Evolutionary conservation across 2,113 vertebrate genomes (phyloP).

Genomic region (cat (Felis catus)): DNA sequence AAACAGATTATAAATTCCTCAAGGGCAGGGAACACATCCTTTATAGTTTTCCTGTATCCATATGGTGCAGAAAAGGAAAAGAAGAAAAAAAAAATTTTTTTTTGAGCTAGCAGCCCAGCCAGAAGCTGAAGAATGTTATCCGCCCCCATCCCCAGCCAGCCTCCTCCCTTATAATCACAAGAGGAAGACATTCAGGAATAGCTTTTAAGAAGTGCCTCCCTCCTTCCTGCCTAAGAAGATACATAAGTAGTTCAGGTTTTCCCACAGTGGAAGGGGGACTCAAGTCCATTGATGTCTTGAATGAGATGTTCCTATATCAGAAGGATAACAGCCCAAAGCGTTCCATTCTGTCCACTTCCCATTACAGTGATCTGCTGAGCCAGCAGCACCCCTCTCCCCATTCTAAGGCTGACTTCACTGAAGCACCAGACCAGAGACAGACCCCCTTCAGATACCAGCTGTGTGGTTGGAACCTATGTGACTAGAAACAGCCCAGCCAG

Average conservation of each 20-base stretch:
- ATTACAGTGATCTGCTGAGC: background rate
- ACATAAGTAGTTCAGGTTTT: slow-evolving; percentile 19
- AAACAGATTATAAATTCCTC: slow-evolving; percentile 72
- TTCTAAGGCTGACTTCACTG: background rate
- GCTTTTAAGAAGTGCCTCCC: slow-evolving; percentile 41
- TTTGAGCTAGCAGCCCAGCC: slow-evolving; percentile 50
- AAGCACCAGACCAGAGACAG: background rate
- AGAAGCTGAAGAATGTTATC: slow-evolving; percentile 56
- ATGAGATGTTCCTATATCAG: background rate
- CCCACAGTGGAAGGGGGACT: background rate
- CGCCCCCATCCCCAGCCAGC: slow-evolving; percentile 11
- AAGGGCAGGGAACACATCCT: slow-evolving; percentile 71
- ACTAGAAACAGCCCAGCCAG: background rate
- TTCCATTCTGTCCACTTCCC: background rate
- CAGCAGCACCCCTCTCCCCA: background rate
- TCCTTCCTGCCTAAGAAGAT: slow-evolving; percentile 33
- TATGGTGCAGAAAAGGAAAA: slow-evolving; percentile 8
- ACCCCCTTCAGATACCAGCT: background rate
- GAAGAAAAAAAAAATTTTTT: background rate
- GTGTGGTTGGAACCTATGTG: background rate
- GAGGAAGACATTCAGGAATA: slow-evolving; percentile 57
- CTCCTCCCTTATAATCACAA: slow-evolving; percentile 52
- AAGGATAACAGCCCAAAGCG: background rate
- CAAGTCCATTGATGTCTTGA: background rate
- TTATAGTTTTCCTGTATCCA: slow-evolving; percentile 71